Evolutionary conservation across 2,888 invertebrate species (phyloP), one percentile per base, ranked within the genome.

Genomic region (Rhimphoctona megacephalus): DNA sequence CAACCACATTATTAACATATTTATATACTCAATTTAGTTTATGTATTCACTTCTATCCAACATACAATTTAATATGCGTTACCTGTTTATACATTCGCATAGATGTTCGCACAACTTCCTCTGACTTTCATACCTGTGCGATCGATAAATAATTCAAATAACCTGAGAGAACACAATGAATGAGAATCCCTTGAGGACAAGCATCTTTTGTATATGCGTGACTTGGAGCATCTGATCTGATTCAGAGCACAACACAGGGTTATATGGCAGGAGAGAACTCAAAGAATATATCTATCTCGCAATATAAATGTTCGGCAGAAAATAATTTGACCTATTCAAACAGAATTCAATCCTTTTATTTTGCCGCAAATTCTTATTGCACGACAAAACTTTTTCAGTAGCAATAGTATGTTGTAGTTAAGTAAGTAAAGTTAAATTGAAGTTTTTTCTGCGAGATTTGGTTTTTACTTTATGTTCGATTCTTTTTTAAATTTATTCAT

Each of bases 111-210:
- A 54, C n/a, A 52, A 54, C 19, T 36, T 81, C n/a, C 11, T 61
- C 64, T 17, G 19, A 72, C 66, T 52, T 46, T 11, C n/a, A 54
- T 64, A 25, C 80, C 66, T 57, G 69, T 54, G n/a, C 54, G 54
- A 33, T 17, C 46, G 49, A 30, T 84, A 76, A 84, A 84, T 84
- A 86, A 87, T 87, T 87, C 86, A 87, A 84, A 82, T 76, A 79
- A 79, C 79, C n/a, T 39, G 70, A 67, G 81, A 76, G 72, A 61
- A 83, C 74, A 57, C 83, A 69, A 67, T 49, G 78, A 77, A 46
- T 36, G 54, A 66, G 78, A 81, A 82, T 86, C 83, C 85, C 84
- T 67, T 30, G 61, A 78, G 72, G 73, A 11, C 70, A 57, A 52
- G 49, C 11, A 74, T 57, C 39, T 19, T 57, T 57, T 39, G n/a